These are phyloP conservation scores for Dasyprocta punctata DNA, from an alignment of 2,113 vertebrate genomes.

Conservation along the genomic window DNA sequence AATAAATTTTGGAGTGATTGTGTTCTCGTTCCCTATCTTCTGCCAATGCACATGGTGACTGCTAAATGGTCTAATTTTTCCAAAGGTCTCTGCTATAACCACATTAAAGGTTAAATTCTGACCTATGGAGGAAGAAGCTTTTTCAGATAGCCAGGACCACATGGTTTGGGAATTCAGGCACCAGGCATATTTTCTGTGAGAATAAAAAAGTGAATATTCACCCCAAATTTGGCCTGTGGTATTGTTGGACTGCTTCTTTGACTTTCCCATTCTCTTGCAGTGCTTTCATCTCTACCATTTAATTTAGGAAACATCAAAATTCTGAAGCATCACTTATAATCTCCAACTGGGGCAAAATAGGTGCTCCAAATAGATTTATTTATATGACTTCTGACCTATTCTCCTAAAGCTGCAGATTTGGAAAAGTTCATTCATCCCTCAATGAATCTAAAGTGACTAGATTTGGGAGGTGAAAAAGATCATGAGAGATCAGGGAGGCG, in stretches of 20 bases:
- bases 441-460: background rate
- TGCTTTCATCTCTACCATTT: slow-evolving; percentile 49
- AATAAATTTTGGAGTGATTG: background rate
- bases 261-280: slow-evolving; percentile 46
- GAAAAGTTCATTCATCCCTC: slow-evolving; percentile 5
- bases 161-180: slow-evolving; percentile 44
- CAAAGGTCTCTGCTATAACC: slow-evolving; percentile 17
- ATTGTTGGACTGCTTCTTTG: slow-evolving; percentile 62
- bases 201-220: slow-evolving; percentile 61
- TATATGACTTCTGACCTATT: background rate
- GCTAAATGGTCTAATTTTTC: slow-evolving; percentile 1
- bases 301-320: slow-evolving; percentile 46
- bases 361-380: background rate
- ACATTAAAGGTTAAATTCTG: slow-evolving; percentile 56
- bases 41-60: background rate
- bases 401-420: background rate
- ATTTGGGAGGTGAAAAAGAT: background rate
- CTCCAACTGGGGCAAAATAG: background rate
- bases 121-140: background rate
- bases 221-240: slow-evolving; percentile 28
- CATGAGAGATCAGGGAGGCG: background rate
- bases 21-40: background rate
- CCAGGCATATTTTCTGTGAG: background rate
- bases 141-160: slow-evolving; percentile 6
- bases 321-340: background rate